Base-by-base conservation (phyloP, 2,113 vertebrate genomes). In the Strix uralensis region DNA sequence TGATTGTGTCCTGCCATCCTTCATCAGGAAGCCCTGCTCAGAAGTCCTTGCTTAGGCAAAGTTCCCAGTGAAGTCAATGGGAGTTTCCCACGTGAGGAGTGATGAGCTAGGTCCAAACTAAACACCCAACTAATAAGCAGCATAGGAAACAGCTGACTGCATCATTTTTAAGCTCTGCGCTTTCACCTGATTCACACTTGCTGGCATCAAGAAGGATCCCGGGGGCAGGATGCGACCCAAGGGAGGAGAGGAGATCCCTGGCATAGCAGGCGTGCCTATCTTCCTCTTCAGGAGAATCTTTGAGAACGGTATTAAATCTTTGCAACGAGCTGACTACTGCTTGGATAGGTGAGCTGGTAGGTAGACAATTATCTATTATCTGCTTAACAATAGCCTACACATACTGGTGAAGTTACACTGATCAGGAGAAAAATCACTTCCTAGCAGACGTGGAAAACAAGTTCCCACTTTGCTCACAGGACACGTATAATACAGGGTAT, bases 51-150 rank as follows among this genome's bases (percentile, higher is more conserved):
- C 74, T 90, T 85, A 74, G 80, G 72, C 72, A 82, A 26, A 81
- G 72, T 62, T 92, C 86, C 70, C 74, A 65, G 59, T 67, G 75
- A 94, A 96, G 81, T 79, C 72, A 71, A 10, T 84, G 88, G 90
- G 94, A 95, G 90, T 92, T 94, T 86, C 93, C 94, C 2, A 0
- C 0, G 1, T 52, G 86, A 72, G 80, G 86, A 94, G 72, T 81
- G 95, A 93, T 81, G 77, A 94, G 52, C 75, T 47, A 21, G 44
- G 42, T 74, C 88, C 88, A 97, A 93, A 84, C 77, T 81, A 94
- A 95, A 91, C 90, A 84, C 67, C 51, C 80, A 71, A 1, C 59
- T 83, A 90, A 94, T 51, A 67, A 81, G 85, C 69, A 78, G 25
- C 6, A 0, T 27, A 94, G 51, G 49, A 72, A 94, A 91, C 74